Percentiles rank a stretch among this genome's conserved stretches.
Evolutionary conservation across 2,888 invertebrate genomes (phyloP).

Genomic region (Sarcophaga subvicina): DNA sequence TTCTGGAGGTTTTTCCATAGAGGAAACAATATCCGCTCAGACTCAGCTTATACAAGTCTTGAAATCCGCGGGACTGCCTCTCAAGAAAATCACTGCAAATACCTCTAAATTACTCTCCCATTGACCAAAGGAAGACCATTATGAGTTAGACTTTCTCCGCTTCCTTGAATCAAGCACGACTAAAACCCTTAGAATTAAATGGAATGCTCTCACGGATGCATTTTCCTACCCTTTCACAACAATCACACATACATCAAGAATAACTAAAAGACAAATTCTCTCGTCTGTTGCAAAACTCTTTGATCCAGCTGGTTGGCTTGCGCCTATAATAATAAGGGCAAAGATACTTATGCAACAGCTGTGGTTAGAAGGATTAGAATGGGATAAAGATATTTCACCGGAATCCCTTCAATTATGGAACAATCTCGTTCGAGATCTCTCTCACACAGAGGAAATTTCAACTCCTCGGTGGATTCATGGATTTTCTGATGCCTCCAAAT

Average conservation of each 20-base stretch:
- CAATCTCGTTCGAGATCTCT: no score
- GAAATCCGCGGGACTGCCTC: not conserved
- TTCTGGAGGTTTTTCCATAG: not conserved
- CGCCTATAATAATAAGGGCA: constrained; percentile 41
- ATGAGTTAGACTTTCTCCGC: constrained; percentile 1
- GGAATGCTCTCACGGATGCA: constrained; percentile 34
- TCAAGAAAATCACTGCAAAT: no score
- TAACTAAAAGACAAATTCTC: constrained; percentile 14
- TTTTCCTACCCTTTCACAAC: constrained; percentile 11
- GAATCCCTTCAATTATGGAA: no score
- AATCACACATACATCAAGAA: fast-evolving
- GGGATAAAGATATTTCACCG: no score
- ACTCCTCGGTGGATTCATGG: no score
- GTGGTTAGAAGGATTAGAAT: constrained; percentile 35
- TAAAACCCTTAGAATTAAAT: constrained; percentile 37
- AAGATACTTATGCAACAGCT: constrained; percentile 55
- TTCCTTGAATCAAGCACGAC: constrained; percentile 25
- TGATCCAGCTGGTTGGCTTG: constrained; percentile 44
- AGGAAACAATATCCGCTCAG: not conserved
- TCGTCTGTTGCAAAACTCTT: constrained; percentile 19
- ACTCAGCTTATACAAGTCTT: not conserved
- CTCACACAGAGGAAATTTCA: no score
- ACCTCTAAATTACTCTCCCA: not conserved
- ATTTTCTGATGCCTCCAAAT: no score
- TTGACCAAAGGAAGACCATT: not conserved